Evolutionary conservation across 2,797 vertebrate genomes (phyloP).

Genomic region (Phyllotis vaccarum): DNA sequence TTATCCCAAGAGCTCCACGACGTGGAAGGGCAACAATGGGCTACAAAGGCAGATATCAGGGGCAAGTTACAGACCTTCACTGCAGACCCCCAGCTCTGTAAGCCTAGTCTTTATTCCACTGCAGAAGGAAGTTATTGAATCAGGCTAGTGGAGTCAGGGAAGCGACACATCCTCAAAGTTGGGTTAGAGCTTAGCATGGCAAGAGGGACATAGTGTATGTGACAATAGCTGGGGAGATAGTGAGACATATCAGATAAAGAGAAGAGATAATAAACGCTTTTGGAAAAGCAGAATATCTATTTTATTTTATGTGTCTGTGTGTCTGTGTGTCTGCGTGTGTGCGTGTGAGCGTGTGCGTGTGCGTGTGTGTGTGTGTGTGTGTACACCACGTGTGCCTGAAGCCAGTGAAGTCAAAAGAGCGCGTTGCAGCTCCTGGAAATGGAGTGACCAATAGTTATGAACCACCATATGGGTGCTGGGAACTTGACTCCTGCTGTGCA

Average conservation of each 20-base stretch:
- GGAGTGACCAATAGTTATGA: neutral
- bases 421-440: too few relatives aligned
- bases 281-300: neutral
- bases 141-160: neutral
- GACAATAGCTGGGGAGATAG: neutral
- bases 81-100: neutral
- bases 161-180: neutral
- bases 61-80: neutral
- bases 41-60: neutral
- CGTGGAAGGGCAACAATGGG: neutral
- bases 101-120: neutral
- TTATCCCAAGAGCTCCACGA: neutral
- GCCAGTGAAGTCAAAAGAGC: neutral
- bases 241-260: neutral
- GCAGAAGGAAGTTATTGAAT: neutral
- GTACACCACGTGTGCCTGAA: neutral
- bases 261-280: neutral
- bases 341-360: neutral
- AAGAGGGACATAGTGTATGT: rapidly evolving
- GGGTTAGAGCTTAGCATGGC: neutral
- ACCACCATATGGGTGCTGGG: too few relatives aligned
- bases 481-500: neutral
- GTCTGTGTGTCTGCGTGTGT: neutral
- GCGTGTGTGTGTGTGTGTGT: neutral
- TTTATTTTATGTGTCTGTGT: too few relatives aligned